phyloP scores from a whole-genome alignment of 2,888 invertebrate genomes.

The Stomorhina lunata region DNA sequence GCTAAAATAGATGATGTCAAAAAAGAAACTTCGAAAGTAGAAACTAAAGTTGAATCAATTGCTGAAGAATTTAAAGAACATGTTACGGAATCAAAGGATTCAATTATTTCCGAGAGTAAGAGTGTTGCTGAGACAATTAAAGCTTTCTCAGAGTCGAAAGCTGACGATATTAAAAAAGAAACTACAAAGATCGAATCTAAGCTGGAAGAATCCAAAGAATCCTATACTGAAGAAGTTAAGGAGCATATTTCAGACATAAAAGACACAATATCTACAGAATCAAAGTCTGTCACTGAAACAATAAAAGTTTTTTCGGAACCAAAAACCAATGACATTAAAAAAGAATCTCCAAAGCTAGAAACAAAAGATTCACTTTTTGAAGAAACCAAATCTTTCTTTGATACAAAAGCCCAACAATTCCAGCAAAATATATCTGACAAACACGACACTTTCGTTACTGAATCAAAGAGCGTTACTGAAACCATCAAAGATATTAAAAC shows the following conservation, averaged over 20 bases:
- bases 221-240: neutral
- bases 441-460: no score
- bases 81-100: constrained; percentile 3
- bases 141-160: constrained; percentile 9
- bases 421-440: no score
- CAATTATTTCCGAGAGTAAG: constrained; percentile 18
- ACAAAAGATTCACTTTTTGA: no score
- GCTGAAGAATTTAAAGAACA: neutral
- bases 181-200: neutral
- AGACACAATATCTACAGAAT: neutral
- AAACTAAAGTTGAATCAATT: neutral
- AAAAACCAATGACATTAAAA: neutral
- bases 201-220: neutral
- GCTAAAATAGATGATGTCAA: neutral
- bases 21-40: neutral
- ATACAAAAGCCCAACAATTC: no score
- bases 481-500: no score
- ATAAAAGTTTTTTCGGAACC: neutral
- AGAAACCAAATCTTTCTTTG: no score
- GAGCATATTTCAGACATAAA: neutral
- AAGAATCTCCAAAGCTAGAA: neutral
- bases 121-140: constrained; percentile 28
- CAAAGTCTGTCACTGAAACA: neutral
- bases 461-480: no score
- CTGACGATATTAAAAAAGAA: neutral